Base-by-base conservation (phyloP, 2,888 invertebrate species). In the Heteromurus nitidus region DNA sequence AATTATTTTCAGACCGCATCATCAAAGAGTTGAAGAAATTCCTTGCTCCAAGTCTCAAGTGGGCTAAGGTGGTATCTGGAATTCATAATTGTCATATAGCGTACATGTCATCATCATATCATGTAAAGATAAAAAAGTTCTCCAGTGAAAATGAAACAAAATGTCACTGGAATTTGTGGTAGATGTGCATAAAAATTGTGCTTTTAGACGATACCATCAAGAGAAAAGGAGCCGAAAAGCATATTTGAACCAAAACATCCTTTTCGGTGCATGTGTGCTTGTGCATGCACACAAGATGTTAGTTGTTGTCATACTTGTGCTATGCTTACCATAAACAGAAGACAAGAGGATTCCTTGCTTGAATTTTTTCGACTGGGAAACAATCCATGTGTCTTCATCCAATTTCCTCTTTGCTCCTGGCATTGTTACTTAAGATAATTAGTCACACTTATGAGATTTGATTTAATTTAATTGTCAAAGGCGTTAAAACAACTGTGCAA, bases 321-420 rank as follows among this genome's bases (percentile, higher is more conserved):
- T n/a, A n/a, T 2, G 26, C 85, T 82, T 72, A 85, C 86, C 84
- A 73, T 84, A 84, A 62, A 85, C 82, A 73, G 67, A 75, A 11
- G 81, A 60, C 16, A 80, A 53, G 2, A 82, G 76, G 30, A 75
- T 80, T 16, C 79, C 77, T 30, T 73, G 77, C 74, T 85, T 86
- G 31, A 80, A 80, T 80, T 85, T 86, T 67, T 86, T 85, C 9
- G 85, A 83, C 64, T 86, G 85, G 13, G 76, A 67, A n/a, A 82
- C 77, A 20, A 85, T 81, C 86, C 86, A 86, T 20, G 84, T 86
- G 83, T 84, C 85, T 65, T 85, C 84, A 50, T 85, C 85, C 11
- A 80, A 24, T 74, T 81, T 85, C 30, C 85, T 55, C 30, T 86
- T 86, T 13, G 72, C 62, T 9, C 86, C 85, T 0, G 86, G 85